A percentile compares a stretch with the other conserved stretches of the same genome.
These are phyloP conservation scores for Platalea minor DNA, from an alignment of 2,797 vertebrate species.

Conservation along the genomic window DNA sequence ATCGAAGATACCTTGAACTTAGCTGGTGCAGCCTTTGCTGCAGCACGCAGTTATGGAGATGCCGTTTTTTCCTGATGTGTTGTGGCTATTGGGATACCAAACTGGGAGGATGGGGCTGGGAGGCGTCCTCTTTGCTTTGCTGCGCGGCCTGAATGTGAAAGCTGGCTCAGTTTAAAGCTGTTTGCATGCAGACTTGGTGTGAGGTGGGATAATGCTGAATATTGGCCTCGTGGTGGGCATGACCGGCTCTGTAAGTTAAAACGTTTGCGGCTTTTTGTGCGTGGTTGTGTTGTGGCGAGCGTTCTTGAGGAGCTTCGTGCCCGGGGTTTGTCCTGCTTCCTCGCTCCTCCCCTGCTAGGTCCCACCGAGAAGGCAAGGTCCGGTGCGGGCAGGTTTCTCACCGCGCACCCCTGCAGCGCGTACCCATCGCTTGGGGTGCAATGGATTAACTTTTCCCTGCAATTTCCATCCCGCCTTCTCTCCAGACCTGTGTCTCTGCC, in stretches of 20 bases:
- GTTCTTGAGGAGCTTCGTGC: accelerated
- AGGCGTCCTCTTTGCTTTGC: no score
- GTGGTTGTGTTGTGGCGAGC: accelerated
- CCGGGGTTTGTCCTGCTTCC: accelerated
- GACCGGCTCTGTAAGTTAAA: background rate
- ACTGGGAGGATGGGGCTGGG: background rate
- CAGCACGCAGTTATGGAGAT: accelerated
- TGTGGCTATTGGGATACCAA: accelerated
- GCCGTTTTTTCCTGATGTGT: accelerated
- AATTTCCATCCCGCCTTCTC: background rate
- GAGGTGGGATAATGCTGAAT: no score
- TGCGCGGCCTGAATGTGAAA: background rate
- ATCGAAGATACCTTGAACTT: background rate
- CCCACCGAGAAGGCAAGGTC: background rate
- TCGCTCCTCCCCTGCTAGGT: accelerated
- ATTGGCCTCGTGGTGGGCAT: accelerated
- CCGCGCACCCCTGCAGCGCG: accelerated
- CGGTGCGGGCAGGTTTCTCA: background rate
- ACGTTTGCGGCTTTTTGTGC: background rate
- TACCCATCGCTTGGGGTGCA: accelerated
- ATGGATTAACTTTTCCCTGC: background rate
- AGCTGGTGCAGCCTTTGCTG: background rate
- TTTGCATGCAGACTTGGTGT: background rate
- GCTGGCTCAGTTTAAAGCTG: accelerated
- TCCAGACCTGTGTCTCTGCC: no score